Conservation (phyloP, 1,140 invertebrate genomes). For the Drosophila murphyi region DNA sequence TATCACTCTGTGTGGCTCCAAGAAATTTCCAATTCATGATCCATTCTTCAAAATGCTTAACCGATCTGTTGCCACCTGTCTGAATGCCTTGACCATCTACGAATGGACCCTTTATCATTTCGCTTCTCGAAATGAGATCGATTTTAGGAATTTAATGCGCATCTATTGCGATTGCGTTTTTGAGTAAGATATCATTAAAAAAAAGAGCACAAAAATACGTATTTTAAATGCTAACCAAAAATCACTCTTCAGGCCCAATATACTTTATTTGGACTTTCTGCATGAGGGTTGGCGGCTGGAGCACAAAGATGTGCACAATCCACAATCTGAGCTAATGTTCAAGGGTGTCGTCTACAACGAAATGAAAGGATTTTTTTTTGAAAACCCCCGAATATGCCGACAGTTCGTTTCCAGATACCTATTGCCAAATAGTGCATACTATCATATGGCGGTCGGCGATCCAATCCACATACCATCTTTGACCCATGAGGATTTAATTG, state of each 20-base stretch:
- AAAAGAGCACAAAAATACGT: too few relatives aligned
- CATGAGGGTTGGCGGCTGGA: conserved; percentile 98
- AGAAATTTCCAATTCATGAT: conserved; percentile 93
- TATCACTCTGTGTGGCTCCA: conserved; percentile 94
- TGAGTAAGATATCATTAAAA: conserved; percentile 36
- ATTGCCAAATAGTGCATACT: conserved; percentile 94
- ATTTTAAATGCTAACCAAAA: neutral
- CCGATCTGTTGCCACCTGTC: conserved; percentile 95
- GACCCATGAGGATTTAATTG: conserved; percentile 90
- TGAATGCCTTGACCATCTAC: conserved; percentile 97
- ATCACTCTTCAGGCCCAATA: conserved; percentile 87
- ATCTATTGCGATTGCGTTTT: conserved; percentile 96
- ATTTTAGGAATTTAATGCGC: conserved; percentile 92
- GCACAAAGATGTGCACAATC: conserved; percentile 90
- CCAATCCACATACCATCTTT: conserved; percentile 93
- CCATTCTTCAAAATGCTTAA: conserved; percentile 98
- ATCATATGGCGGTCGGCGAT: conserved; percentile 93
- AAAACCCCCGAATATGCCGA: conserved; percentile 91
- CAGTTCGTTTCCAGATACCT: conserved; percentile 90
- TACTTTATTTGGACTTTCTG: conserved; percentile 92
- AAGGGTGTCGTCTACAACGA: conserved; percentile 98
- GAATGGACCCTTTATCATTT: conserved; percentile 98
- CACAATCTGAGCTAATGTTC: conserved; percentile 90
- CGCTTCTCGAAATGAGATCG: conserved; percentile 94
- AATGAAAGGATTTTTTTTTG: conserved; percentile 97